These are phyloP conservation scores for Cancer borealis DNA, from an alignment of 2,888 invertebrate species.

Conservation along the genomic window DNA sequence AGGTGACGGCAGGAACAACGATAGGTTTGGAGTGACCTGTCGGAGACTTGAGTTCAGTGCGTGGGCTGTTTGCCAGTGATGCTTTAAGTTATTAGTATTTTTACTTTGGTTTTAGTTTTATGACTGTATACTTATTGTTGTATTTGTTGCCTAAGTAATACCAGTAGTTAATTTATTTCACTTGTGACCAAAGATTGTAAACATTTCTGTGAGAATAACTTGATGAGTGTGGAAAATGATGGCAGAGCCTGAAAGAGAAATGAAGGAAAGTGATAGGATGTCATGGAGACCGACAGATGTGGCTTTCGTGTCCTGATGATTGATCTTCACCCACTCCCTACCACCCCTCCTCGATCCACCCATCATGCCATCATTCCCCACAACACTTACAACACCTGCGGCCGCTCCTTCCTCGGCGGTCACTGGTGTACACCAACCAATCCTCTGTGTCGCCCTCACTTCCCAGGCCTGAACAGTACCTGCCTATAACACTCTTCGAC, in stretches of 20 bases:
- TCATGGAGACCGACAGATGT: constrained; percentile 33
- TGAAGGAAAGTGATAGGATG: constrained; percentile 2
- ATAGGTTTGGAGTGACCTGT: background rate
- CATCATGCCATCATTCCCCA: background rate
- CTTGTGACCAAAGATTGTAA: background rate
- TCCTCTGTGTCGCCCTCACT: background rate
- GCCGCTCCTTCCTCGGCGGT: background rate
- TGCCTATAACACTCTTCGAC: background rate
- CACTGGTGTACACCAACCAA: background rate
- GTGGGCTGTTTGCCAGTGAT: background rate
- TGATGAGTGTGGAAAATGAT: background rate
- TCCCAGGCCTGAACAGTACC: background rate
- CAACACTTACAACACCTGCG: constrained; percentile 12
- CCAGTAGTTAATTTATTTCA: background rate
- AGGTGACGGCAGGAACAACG: background rate
- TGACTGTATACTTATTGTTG: background rate
- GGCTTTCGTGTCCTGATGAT: constrained; percentile 20
- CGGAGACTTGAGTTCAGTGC: background rate
- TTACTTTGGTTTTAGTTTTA: background rate
- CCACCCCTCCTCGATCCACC: background rate
- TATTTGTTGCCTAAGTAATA: background rate
- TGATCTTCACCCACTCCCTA: background rate
- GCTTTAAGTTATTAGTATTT: background rate
- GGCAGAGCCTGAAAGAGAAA: background rate
- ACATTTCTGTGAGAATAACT: background rate